Base-by-base conservation (phyloP, 2,888 invertebrate species). In the Amphimallon solstitiale region DNA sequence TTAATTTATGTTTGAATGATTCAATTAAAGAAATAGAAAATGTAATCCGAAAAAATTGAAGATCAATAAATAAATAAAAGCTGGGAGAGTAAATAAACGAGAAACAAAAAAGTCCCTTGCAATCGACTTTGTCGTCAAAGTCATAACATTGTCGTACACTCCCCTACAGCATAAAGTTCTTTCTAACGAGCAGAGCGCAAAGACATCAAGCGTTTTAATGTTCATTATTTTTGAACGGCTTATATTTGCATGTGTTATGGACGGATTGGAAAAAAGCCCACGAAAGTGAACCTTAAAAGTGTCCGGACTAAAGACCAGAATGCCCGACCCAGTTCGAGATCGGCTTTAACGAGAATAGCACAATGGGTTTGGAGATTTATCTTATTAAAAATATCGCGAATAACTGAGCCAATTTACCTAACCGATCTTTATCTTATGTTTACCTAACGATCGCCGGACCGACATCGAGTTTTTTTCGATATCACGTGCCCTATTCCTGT, bases 131-230 rank as follows among this genome's bases (percentile, higher is more conserved):
- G 62, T 62, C 62, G 49, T 62, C 51, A 62, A 62, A 62, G 62
- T 62, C 62, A 51, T 62, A 62, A 62, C 51, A 15, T 38, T 62
- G 49, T 15, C 48, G 37, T n/a, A n/a, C n/a, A 54, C 54, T 38
- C 40, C 40, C n/a, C 40, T 17, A 56, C 48, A 19, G 62, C 38
- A 62, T 62, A 62, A 62, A 62, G 62, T 49, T 61, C 21, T 34
- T n/a, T 62, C 51, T 62, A 62, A 62, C 62, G 49, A 62, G 62
- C 62, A 49, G n/a, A 23, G 60, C 71, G 69, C 67, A 76, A 75
- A 76, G 76, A 80, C 80, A 78, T 81, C 80, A 81, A 81, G 75
- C 79, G 80, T 80, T 79, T 81, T 80, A 81, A 75, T 75, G 79
- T 79, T 81, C 80, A 80, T 81, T 80, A 81, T 79, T 79, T 79